A percentile compares a stretch with the other conserved stretches of the same genome.
Conservation (phyloP, 2,797 vertebrate species). For the Sorex maritimensis region DNA sequence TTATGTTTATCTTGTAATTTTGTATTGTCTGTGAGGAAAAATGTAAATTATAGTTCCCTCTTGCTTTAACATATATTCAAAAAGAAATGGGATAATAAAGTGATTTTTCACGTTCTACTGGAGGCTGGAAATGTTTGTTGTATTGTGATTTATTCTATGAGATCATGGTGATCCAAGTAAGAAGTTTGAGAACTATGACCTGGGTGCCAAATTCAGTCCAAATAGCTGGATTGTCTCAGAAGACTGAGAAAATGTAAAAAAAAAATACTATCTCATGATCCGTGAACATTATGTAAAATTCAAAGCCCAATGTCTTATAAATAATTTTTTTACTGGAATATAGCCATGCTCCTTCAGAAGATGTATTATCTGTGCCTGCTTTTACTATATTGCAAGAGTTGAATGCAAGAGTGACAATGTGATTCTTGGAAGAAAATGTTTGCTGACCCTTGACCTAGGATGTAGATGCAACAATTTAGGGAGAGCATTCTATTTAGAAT, state of each 20-base stretch:
- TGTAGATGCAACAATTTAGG: not conserved
- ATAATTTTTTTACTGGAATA: slow-evolving; percentile 78
- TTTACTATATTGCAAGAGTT: slow-evolving; percentile 36
- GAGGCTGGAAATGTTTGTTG: not conserved
- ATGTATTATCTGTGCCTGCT: slow-evolving; percentile 55
- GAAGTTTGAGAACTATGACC: not conserved
- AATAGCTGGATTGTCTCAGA: not conserved
- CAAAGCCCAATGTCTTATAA: slow-evolving; percentile 60
- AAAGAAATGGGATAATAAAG: not conserved
- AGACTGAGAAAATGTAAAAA: slow-evolving; percentile 33
- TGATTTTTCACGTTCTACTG: slow-evolving; percentile 1
- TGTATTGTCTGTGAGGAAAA: slow-evolving; percentile 55
- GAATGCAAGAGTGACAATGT: slow-evolving; percentile 49
- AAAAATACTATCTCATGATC: slow-evolving; percentile 57
- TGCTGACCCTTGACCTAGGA: not conserved
- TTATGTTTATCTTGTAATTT: slow-evolving; percentile 46
- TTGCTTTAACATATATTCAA: not conserved
- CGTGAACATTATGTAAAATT: slow-evolving; percentile 55
- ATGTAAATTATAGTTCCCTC: not conserved
- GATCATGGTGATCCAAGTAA: not conserved
- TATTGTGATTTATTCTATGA: not conserved
- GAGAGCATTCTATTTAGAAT: slow-evolving; percentile 4
- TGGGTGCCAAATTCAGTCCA: not conserved
- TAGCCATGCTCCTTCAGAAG: slow-evolving; percentile 21
- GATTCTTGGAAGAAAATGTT: slow-evolving; percentile 58